Conservation (phyloP, 64 coral and sea anemone species). For the Astreopora myriophthalma region DNA sequence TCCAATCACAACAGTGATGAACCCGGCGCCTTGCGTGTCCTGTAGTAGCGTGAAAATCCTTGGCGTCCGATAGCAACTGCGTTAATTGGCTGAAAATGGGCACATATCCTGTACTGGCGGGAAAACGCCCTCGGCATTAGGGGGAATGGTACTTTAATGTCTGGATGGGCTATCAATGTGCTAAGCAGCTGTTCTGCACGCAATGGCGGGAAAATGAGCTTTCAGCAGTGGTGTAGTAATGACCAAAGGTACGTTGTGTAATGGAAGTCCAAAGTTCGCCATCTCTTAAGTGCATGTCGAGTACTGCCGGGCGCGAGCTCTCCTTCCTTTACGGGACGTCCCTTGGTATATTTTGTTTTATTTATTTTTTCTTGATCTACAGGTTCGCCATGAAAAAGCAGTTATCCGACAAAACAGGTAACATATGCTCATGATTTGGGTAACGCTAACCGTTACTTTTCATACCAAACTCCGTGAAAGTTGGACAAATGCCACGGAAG, state of each 20-base stretch:
- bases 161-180: background rate
- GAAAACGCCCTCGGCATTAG: background rate
- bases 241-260: too few relatives aligned
- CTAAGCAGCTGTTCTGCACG: too few relatives aligned
- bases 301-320: too few relatives aligned
- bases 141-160: too few relatives aligned
- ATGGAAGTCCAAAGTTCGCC: too few relatives aligned
- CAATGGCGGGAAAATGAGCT: background rate
- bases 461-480: background rate
- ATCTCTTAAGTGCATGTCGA: too few relatives aligned
- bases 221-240: background rate
- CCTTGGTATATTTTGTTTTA: too few relatives aligned
- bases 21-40: background rate
- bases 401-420: constrained; percentile 98
- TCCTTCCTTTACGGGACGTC: too few relatives aligned
- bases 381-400: constrained; percentile 96
- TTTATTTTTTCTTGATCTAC: background rate
- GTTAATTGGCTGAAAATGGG: background rate
- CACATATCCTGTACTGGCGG: background rate
- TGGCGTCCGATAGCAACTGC: background rate
- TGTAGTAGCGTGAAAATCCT: background rate
- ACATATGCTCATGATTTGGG: background rate
- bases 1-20: background rate
- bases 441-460: background rate
- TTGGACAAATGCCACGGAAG: too few relatives aligned